Conservation (phyloP, 2,113 vertebrate species). For the Phoenicopterus ruber region DNA sequence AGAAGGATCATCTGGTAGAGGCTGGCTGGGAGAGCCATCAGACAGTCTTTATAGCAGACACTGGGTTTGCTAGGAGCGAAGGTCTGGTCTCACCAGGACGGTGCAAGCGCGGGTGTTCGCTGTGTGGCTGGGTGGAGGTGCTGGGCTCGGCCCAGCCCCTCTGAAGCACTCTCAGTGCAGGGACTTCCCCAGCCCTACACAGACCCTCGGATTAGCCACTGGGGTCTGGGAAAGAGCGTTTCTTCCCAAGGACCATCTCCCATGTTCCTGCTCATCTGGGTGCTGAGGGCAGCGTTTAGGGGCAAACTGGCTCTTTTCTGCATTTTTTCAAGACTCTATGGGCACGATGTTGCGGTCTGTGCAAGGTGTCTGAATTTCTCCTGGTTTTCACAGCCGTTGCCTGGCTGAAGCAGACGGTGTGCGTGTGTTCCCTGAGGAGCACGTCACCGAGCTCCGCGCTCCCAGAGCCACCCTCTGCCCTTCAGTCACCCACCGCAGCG, state of each 20-base stretch:
- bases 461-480: not conserved
- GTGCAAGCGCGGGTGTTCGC: not conserved
- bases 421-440: not conserved
- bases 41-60: too few species aligned
- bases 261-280: not conserved
- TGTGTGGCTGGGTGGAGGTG: not conserved
- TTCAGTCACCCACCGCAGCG: not conserved
- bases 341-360: rapidly evolving
- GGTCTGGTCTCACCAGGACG: not conserved
- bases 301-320: not conserved
- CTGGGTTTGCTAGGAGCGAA: not conserved
- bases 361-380: not conserved
- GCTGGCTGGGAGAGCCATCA: not conserved
- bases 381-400: not conserved
- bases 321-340: not conserved
- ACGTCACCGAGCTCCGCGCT: rapidly evolving
- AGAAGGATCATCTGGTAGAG: not conserved
- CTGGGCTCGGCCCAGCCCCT: not conserved
- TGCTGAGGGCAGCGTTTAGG: not conserved
- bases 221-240: not conserved
- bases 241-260: not conserved
- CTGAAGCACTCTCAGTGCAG: not conserved
- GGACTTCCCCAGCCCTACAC: not conserved
- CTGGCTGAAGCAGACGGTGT: not conserved
- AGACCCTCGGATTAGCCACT: not conserved